Conservation (phyloP, 2,888 invertebrate genomes). For the Plutella xylostella region DNA sequence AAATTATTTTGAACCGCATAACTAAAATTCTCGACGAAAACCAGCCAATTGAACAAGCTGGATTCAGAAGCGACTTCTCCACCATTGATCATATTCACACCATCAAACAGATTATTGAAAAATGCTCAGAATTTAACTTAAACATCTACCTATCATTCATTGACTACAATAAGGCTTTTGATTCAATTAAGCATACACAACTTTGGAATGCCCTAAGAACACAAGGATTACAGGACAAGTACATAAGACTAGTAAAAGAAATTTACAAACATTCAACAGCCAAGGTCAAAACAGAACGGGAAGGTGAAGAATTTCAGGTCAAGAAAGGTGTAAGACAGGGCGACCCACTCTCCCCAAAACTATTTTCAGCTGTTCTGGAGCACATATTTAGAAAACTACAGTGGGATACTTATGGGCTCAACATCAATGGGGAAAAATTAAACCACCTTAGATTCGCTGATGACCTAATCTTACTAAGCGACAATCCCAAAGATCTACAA, state of each 20-base stretch:
- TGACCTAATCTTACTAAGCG: slow-evolving; percentile 11
- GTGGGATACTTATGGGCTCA: slow-evolving; percentile 12
- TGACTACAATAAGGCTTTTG: slow-evolving; percentile 5
- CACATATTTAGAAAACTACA: slow-evolving; percentile 11
- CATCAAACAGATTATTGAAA: slow-evolving; percentile 13
- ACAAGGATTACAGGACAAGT: not conserved
- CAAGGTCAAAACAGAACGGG: not conserved
- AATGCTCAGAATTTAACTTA: slow-evolving; percentile 7
- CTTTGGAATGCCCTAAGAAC: slow-evolving; percentile 4
- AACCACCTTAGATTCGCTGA: slow-evolving; percentile 12
- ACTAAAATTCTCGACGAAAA: slow-evolving; percentile 20
- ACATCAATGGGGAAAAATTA: slow-evolving; percentile 11
- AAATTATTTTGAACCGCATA: too few relatives aligned
- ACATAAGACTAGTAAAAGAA: not conserved
- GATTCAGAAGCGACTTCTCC: slow-evolving; percentile 16
- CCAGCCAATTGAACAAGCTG: slow-evolving; percentile 20
- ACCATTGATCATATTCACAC: slow-evolving; percentile 19
- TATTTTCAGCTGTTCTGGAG: slow-evolving; percentile 15
- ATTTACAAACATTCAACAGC: not conserved
- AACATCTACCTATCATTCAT: not conserved
- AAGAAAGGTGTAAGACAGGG: slow-evolving; percentile 7
- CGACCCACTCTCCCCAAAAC: slow-evolving; percentile 17
- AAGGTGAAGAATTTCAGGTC: slow-evolving; percentile 1
- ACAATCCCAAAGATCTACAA: slow-evolving; percentile 4
- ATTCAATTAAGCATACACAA: slow-evolving; percentile 1